phyloP scores from a whole-genome alignment of 2,113 vertebrate genomes.

The Amia ocellicauda region DNA sequence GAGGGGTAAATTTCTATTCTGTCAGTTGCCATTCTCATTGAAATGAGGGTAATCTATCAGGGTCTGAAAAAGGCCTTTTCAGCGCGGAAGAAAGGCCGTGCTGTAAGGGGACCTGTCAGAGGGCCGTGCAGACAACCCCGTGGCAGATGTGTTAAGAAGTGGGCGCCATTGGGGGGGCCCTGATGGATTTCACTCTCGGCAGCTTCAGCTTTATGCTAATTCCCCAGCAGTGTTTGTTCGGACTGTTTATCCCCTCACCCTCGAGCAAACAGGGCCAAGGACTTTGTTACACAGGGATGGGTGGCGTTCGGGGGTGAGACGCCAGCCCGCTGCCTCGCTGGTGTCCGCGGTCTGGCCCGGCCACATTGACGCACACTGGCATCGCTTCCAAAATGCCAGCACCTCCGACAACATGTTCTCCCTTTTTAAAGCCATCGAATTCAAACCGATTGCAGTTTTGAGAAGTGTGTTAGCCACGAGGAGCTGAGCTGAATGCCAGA shows the following conservation, averaged over 20 bases:
- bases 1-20: constrained; percentile 40
- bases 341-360: no score
- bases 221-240: not conserved
- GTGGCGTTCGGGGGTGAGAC: constrained; percentile 1
- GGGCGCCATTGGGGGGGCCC: not conserved
- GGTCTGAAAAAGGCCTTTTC: constrained; percentile 41
- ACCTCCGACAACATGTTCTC: no score
- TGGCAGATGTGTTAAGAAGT: constrained; percentile 53
- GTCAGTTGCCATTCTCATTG: constrained; percentile 63
- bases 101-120: constrained; percentile 43
- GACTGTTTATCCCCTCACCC: not conserved
- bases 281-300: not conserved
- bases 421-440: no score
- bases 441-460: no score
- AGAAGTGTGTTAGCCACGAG: no score
- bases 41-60: constrained; percentile 57
- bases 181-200: not conserved
- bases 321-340: not conserved
- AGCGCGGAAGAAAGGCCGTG: constrained; percentile 38
- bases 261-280: not conserved
- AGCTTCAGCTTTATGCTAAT: constrained; percentile 17
- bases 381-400: no score
- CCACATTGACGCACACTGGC: no score
- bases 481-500: no score
- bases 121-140: constrained; percentile 40